Evolutionary conservation across 2,797 vertebrate genomes (phyloP), one percentile per base, ranked within the genome.

Genomic region (Chelidonichthys spinosus): DNA sequence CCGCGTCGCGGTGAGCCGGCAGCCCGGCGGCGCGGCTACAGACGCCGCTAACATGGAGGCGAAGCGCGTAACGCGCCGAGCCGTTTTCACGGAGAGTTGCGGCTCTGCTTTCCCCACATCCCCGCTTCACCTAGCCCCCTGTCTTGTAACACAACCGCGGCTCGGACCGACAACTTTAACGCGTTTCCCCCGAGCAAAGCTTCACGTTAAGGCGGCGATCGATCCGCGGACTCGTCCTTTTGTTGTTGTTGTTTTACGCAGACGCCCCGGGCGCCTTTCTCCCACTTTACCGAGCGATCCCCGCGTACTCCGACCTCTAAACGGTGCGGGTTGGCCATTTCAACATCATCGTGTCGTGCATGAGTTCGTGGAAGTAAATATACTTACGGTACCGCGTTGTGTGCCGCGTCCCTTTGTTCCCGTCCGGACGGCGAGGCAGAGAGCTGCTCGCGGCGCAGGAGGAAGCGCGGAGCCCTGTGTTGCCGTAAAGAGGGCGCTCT

Each of bases 341-440:
- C 10, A 17, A 2, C 11, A 2, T 5, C 17, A 9, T 2, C 18
- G 32, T 0, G 6, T 8, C 8, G 4, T 3, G 13, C n/a, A 10
- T 14, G 25, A 40, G 10, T 56, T 46, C 52, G 6, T 3, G 40
- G 44, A 59, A 6, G 18, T 39, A 69, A 78, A 78, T 44, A 5
- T 25, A 91, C 90, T 92, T 82, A 92, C 92, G 6, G 58, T 54
- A 3, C 35, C 6, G 49, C 52, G 15, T 71, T 79, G 74, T 39
- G 63, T 35, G 47, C 46, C 35, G 58, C 0, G 74, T 79, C 67
- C 60, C 68, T 82, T 79, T 69, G 72, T 76, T 72, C 66, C 56
- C 7, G 37, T n/a, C 69, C 63, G 82, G 37, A 64, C 46, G 78
- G 40, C 35, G 36, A 49, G 3, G 69, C 37, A 42, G 36, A 10